Base-by-base conservation (phyloP, 2,797 vertebrate genomes). In the Hyperoplus lanceolatus region DNA sequence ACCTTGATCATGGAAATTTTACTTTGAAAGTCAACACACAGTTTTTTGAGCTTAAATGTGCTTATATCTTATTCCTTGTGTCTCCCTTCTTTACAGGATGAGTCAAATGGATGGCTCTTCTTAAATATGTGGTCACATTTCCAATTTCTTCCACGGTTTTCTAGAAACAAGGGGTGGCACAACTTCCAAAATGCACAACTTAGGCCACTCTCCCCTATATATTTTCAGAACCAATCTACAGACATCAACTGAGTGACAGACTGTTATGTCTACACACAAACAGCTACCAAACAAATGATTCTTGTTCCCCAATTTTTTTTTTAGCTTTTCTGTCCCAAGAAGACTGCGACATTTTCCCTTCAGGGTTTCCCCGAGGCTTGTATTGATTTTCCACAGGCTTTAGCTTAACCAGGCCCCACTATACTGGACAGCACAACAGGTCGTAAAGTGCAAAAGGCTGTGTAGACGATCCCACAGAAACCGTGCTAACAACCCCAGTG, bases 361-460 rank as follows among this genome's bases (percentile, higher is more conserved):
- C 75, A 74, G 81, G 66, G 13, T 68, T 77, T 77, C 67, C 56
- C 21, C 2, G 14, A 48, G 68, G 73, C 74, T 13, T 68, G 55
- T 79, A 85, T 90, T 89, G 85, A 90, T 89, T 91, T 89, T 84
- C 74, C 59, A 79, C 62, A 51, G 54, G 67, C 70, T 72, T 70
- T 10, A 85, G 62, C 43, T 79, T 87, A 81, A 86, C 81, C 68
- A 79, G 74, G 39, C 64, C 75, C 21, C 73, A 72, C 60, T 66
- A 81, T 85, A 83, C 79, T 75, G 72, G 70, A 67, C 43, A 58
- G 8, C 38, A 57, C 75, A 84, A 61, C 62, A 85, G 71, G 70
- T 74, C 73, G 81, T 60, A 18, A 71, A 70, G 75, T 85, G 83
- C 38, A 79, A 75, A 87, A 83, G 21, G 21, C 21, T 21, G 21